These are phyloP conservation scores for Tupaia tana DNA, from an alignment of 2,113 vertebrate species.

Conservation along the genomic window DNA sequence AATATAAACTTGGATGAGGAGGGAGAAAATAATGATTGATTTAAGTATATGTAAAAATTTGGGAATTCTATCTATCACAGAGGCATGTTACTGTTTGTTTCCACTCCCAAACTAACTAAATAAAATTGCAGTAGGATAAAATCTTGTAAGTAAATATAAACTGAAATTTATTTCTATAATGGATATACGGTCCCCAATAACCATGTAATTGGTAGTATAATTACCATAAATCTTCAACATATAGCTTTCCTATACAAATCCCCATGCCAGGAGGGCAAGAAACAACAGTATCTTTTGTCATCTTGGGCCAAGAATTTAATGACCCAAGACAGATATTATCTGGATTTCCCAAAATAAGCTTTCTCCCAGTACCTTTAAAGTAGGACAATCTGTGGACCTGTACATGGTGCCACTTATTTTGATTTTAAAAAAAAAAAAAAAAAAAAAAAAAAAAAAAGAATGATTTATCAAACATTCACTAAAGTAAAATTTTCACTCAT, in stretches of 20 bases:
- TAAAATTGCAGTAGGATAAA: background rate
- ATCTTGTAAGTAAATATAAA: background rate
- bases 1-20: slow-evolving; percentile 72
- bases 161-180: background rate
- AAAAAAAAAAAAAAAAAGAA: background rate
- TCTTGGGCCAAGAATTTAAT: background rate
- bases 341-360: background rate
- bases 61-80: slow-evolving; percentile 85
- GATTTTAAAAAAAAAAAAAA: too few species aligned
- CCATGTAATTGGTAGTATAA: background rate
- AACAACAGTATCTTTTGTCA: background rate
- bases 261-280: rapidly evolving
- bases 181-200: background rate
- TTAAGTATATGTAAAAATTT: slow-evolving; percentile 86
- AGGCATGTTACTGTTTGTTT: background rate
- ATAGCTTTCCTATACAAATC: background rate
- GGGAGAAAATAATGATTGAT: slow-evolving; percentile 84
- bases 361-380: background rate
- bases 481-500: background rate
- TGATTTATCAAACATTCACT: background rate
- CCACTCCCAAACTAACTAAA: background rate
- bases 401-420: background rate
- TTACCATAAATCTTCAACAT: background rate
- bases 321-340: background rate
- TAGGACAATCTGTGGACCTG: background rate